Percentiles rank a stretch among this genome's conserved stretches.
Evolutionary conservation across 2,113 vertebrate species (phyloP).

Genomic region (Colossoma macropomum): DNA sequence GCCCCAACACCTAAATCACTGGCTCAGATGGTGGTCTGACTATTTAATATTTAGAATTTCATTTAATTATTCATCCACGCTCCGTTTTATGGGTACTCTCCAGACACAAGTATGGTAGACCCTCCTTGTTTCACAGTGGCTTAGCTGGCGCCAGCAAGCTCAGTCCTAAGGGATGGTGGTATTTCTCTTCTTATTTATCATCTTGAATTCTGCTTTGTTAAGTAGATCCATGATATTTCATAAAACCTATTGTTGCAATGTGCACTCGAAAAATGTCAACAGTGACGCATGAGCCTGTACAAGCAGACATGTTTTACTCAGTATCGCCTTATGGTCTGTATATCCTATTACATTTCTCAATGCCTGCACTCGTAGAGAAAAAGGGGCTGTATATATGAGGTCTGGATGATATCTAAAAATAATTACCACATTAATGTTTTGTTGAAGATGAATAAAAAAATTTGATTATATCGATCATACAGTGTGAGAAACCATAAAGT

Average conservation of each 20-base stretch:
- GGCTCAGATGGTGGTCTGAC: constrained; percentile 1
- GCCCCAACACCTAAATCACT: background rate
- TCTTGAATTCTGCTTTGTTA: constrained; percentile 36
- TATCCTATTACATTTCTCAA: background rate
- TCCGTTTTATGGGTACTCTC: constrained; percentile 52
- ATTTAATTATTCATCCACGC: constrained; percentile 64
- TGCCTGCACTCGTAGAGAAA: background rate
- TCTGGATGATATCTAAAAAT: background rate
- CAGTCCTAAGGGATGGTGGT: constrained; percentile 43
- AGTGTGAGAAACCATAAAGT: no score
- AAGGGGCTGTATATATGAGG: background rate
- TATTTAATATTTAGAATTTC: constrained; percentile 65
- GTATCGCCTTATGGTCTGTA: background rate
- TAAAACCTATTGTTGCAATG: constrained; percentile 3
- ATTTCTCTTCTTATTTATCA: constrained; percentile 38
- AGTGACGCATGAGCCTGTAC: constrained; percentile 9
- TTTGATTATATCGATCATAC: no score
- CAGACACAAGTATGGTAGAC: constrained; percentile 39
- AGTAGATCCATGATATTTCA: constrained; percentile 23
- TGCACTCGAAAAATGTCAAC: constrained; percentile 5
- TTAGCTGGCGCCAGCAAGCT: constrained; percentile 29
- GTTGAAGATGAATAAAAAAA: no score
- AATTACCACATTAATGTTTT: no score
- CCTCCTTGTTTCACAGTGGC: constrained; percentile 18
- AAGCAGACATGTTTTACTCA: background rate